phyloP scores from a whole-genome alignment of 2,113 vertebrate genomes.

The Lichenostomus cassidix region DNA sequence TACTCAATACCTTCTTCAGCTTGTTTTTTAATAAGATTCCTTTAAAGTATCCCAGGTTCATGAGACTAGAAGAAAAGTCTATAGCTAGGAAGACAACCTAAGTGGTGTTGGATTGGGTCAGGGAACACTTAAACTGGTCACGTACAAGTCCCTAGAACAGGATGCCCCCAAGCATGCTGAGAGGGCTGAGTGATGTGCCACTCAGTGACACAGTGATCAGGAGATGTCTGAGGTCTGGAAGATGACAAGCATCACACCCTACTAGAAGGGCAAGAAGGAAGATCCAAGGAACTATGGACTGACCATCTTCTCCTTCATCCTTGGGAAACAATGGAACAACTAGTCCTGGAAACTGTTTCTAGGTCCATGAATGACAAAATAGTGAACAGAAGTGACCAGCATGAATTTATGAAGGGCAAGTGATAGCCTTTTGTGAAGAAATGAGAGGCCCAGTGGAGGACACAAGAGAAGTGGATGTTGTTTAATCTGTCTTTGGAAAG shows the following conservation, averaged over 20 bases:
- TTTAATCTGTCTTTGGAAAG: neutral
- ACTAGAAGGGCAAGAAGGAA: neutral
- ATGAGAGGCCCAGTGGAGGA: neutral
- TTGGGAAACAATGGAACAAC: neutral
- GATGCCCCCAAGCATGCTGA: neutral
- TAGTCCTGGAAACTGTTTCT: neutral
- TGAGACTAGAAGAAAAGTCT: neutral
- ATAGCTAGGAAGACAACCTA: neutral
- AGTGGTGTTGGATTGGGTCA: neutral
- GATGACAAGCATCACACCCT: neutral
- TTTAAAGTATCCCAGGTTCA: neutral
- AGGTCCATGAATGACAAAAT: neutral
- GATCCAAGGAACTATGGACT: neutral
- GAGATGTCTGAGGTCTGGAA: neutral
- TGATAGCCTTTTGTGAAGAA: neutral
- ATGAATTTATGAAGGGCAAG: neutral
- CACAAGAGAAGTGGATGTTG: neutral
- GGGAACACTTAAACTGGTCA: neutral
- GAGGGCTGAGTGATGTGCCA: neutral
- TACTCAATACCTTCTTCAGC: neutral
- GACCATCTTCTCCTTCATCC: neutral
- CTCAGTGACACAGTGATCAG: neutral
- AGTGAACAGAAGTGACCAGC: neutral
- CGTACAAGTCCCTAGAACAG: accelerated
- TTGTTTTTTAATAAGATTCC: neutral